These are phyloP conservation scores for Drosophila imparisetae DNA, from an alignment of 2,888 invertebrate genomes.

Conservation along the genomic window DNA sequence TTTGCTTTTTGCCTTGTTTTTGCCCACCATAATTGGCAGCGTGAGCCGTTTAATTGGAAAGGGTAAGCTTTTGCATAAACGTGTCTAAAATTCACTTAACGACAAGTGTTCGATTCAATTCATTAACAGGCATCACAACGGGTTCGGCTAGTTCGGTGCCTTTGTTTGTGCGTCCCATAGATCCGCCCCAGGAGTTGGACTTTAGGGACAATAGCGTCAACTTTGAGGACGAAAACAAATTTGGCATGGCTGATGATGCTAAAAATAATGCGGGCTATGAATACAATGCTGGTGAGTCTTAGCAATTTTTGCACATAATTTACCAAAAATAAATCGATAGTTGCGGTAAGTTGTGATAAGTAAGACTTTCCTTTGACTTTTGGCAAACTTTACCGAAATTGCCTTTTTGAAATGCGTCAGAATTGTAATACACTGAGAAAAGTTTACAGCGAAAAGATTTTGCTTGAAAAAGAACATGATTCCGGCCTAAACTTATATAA, in stretches of 20 bases:
- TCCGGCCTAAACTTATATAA: not conserved
- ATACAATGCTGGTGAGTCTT: conserved; percentile 79
- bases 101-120: not conserved
- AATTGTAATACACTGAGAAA: not conserved
- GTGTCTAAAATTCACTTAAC: not conserved
- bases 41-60: conserved; percentile 93
- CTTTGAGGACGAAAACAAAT: conserved; percentile 82
- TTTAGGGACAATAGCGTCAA: conserved; percentile 90
- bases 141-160: conserved; percentile 83
- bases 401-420: not conserved
- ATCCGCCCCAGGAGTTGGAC: conserved; percentile 88
- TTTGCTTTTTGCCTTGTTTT: conserved; percentile 92
- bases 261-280: conserved; percentile 70
- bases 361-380: not conserved
- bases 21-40: conserved; percentile 93
- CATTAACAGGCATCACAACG: conserved; percentile 80
- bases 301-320: not conserved
- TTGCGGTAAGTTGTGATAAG: not conserved
- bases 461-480: not conserved
- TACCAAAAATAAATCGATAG: not conserved
- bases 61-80: conserved; percentile 85
- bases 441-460: not conserved
- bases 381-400: not conserved
- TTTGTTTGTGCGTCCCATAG: conserved; percentile 82
- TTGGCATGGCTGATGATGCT: conserved; percentile 60